Evolutionary conservation across 2,888 invertebrate species (phyloP).

Genomic region (Sphaeridia pumilis): DNA sequence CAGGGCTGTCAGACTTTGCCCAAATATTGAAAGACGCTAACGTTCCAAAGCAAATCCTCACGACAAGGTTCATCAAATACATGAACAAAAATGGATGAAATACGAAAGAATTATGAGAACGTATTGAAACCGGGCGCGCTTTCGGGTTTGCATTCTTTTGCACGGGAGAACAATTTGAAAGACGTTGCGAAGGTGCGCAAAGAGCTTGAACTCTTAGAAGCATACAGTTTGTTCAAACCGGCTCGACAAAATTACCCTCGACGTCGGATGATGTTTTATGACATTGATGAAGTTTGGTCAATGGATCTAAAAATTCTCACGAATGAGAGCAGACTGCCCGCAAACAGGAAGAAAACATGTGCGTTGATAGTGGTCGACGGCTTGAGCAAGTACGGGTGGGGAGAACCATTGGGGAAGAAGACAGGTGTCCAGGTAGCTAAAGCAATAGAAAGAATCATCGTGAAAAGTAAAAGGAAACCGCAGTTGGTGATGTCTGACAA

Average conservation of each 20-base stretch:
- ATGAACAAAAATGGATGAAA: background rate
- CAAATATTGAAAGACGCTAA: no score
- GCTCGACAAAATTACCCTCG: background rate
- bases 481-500: no score
- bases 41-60: background rate
- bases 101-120: background rate
- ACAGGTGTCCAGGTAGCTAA: no score
- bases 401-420: no score
- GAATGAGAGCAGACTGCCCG: no score
- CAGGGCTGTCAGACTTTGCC: background rate
- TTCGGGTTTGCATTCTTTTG: background rate
- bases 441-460: no score
- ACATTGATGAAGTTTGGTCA: background rate
- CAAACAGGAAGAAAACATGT: no score
- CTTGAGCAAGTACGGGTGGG: no score
- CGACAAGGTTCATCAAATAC: background rate
- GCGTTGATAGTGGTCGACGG: no score
- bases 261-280: background rate
- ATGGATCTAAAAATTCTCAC: background rate
- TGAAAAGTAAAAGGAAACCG: no score
- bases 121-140: background rate
- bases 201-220: background rate
- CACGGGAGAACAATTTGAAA: no score
- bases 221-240: background rate
- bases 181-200: background rate